Base-by-base conservation (phyloP, 2,797 vertebrate genomes). In the Ctenosaura bakeri region DNA sequence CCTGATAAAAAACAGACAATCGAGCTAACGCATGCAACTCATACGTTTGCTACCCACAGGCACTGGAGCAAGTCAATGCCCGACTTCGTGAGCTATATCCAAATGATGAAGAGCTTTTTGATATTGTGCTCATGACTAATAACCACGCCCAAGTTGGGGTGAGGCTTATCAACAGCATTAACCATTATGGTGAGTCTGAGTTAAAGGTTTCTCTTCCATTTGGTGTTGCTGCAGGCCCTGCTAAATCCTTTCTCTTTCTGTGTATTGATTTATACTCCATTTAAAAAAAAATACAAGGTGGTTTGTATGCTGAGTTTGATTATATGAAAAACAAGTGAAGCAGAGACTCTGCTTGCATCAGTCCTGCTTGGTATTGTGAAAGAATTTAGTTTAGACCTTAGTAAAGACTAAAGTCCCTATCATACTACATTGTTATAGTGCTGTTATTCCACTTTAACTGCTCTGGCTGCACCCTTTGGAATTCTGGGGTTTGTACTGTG, bases 111-210 rank as follows among this genome's bases (percentile, higher is more conserved):
- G 98, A 99, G 92, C 97, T 99, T 93, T 99, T 99, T 96, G 99
- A 99, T 96, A 98, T 99, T 66, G 98, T 99, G 78, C 97, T 99
- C 90, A 99, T 99, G 98, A 99, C 99, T 83, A 99, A 99, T 96
- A 99, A 99, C 97, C 98, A 99, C 77, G 99, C 99, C 93, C 98
- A 99, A 95, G 99, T 99, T 59, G 99, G 99, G 91, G 98, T 99
- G 88, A 97, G 99, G 86, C 98, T 99, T 95, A 99, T 99, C 96
- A 99, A 99, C 98, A 99, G 98, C 97, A 99, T 99, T 95, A 99
- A 99, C 97, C 98, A 99, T 96, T 98, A 99, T 0, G 98, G 99
- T 99, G 97, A 92, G 97, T 96, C 87, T 96, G 95, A 95, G 90
- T 95, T 96, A 94, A 93, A 92, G 4, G 66, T 91, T 91, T 59